These are phyloP conservation scores for Camponotus pennsylvanicus DNA, from an alignment of 1,140 invertebrate genomes.

Conservation along the genomic window DNA sequence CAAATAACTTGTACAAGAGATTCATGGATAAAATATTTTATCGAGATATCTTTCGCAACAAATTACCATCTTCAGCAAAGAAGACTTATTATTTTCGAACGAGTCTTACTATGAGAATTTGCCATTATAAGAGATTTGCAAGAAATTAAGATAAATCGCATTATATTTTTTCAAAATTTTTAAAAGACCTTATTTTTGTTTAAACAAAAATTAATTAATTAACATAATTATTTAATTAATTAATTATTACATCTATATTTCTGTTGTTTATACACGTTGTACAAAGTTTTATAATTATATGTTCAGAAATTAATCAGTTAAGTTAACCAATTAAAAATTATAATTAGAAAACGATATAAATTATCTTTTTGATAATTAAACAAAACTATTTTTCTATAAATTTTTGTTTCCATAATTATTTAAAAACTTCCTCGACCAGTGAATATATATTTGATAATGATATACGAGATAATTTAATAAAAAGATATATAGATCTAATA, in stretches of 20 bases:
- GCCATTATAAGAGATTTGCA: background rate
- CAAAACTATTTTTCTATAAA: background rate
- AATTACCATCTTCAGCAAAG: conserved; percentile 57
- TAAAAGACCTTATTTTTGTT: conserved; percentile 1
- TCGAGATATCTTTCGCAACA: conserved; percentile 20
- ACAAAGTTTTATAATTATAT: background rate
- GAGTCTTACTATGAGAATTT: conserved; percentile 13
- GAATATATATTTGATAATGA: background rate
- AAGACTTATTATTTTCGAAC: conserved; percentile 15
- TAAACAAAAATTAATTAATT: conserved; percentile 21
- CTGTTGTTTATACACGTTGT: background rate
- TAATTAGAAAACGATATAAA: background rate
- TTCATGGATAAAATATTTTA: conserved; percentile 33
- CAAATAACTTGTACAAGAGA: conserved; percentile 36
- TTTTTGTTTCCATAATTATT: background rate
- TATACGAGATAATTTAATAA: background rate
- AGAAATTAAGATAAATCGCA: conserved; percentile 32
- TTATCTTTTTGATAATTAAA: background rate
- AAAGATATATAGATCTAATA: background rate
- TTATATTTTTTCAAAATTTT: conserved; percentile 33
- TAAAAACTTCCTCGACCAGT: background rate
- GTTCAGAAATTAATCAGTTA: background rate
- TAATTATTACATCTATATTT: background rate
- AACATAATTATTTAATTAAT: too few relatives aligned
- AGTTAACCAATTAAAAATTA: background rate